Percentiles rank a stretch among this genome's conserved stretches.
These are phyloP conservation scores for Numenius phaeopus DNA, from an alignment of 2,797 vertebrate species.

Conservation along the genomic window DNA sequence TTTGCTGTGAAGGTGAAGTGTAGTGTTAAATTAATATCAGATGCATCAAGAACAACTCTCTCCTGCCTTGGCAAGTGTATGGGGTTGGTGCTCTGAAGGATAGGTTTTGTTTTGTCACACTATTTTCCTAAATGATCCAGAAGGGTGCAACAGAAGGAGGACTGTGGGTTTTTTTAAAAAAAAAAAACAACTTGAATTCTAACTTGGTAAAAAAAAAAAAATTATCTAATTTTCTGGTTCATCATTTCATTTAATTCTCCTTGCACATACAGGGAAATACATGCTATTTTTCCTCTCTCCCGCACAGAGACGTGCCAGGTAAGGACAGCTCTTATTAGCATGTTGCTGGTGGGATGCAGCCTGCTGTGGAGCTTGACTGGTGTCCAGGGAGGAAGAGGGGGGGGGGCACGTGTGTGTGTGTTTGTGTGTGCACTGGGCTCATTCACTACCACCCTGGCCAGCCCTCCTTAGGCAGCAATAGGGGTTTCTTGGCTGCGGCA, in stretches of 20 bases:
- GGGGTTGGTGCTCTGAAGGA: neutral
- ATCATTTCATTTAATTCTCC: neutral
- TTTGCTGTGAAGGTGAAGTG: slow-evolving; percentile 20
- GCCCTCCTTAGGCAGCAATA: neutral
- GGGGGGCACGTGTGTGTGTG: too few species aligned
- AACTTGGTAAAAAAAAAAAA: neutral
- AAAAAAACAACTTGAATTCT: neutral
- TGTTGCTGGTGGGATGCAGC: neutral
- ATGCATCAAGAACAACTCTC: neutral
- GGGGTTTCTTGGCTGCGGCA: neutral
- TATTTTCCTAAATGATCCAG: neutral
- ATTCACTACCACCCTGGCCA: neutral
- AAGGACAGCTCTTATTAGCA: neutral
- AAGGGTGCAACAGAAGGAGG: neutral
- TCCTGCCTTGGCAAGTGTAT: neutral
- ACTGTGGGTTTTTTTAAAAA: neutral
- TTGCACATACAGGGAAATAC: neutral
- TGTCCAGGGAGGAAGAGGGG: neutral
- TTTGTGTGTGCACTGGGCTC: neutral
- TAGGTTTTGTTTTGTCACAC: neutral
- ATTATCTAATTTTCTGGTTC: neutral
- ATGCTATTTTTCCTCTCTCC: neutral
- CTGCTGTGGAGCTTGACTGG: accelerated
- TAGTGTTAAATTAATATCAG: slow-evolving; percentile 58
- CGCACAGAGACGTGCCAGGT: neutral